Evolutionary conservation across 2,888 invertebrate genomes (phyloP), one percentile per base, ranked within the genome.

Genomic region (Drosophila dives): DNA sequence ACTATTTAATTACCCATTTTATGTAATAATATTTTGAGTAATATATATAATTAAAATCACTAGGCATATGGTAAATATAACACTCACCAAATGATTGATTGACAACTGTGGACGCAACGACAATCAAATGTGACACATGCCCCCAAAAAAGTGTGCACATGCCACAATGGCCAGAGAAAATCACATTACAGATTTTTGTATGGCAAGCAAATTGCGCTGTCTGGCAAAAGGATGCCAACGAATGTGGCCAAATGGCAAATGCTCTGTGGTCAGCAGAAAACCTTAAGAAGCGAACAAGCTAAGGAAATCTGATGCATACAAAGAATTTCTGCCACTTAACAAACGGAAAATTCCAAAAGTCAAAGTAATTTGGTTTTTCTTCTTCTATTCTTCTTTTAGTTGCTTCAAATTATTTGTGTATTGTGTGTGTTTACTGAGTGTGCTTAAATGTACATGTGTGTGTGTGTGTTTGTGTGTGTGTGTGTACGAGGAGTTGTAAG

Each of bases 241-340:
- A 73, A 73, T 79, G 79, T 68, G 71, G 65, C 68, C 75, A 72
- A 77, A 77, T 74, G 77, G 67, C 60, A 77, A 73, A 76, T 75
- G 62, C 48, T 82, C 67, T 80, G 83, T 54, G 80, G 80, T 83
- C 80, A 83, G 80, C 80, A 80, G 48, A 81, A 80, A 82, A 70
- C 63, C 64, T 55, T 45, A 61, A 45, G 67, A 53, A 63, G 32
- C 56, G 53, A 63, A 71, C 61, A 77, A 70, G 55, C 66, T 53
- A 70, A 70, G 75, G 34, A 79, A 77, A 79, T 77, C 73, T 65
- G 60, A 45, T n/a, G 61, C 51, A 74, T 66, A 78, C 75, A 74
- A 78, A 70, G 74, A 78, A 78, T 78, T 74, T 66, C 61, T 29
- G 68, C 81, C 77, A 79, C 77, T 77, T 81, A 79, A 73, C 78